Conservation (phyloP, 2,797 vertebrate genomes). For the Sebastes aleutianus region DNA sequence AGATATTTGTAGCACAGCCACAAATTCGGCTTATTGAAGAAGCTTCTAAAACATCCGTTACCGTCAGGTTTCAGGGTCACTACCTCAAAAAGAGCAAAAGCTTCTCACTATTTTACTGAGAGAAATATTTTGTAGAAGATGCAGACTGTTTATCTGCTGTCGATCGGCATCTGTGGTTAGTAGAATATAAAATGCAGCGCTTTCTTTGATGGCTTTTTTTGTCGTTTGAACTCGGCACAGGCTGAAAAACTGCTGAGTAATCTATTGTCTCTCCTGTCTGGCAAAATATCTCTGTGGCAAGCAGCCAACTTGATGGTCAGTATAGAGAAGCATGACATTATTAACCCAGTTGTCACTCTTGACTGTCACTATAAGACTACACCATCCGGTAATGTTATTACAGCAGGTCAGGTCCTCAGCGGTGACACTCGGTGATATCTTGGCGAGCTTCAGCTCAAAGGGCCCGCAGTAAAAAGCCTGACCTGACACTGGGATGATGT, state of each 20-base stretch:
- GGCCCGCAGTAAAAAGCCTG: slow-evolving; percentile 13
- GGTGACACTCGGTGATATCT: slow-evolving; percentile 10
- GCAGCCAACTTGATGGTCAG: slow-evolving; percentile 18
- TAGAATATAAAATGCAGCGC: background rate
- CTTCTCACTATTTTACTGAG: background rate
- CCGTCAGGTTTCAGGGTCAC: background rate
- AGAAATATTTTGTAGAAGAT: background rate
- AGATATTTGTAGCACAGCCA: background rate
- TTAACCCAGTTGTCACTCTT: slow-evolving; percentile 30
- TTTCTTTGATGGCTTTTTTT: background rate
- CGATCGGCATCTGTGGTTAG: background rate
- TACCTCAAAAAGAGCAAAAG: background rate
- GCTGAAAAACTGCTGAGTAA: slow-evolving; percentile 2
- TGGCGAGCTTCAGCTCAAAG: slow-evolving; percentile 23
- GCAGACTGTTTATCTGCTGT: background rate
- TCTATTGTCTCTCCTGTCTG: background rate
- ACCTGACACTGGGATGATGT: slow-evolving; percentile 22
- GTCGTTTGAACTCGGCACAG: background rate
- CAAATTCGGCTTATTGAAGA: background rate
- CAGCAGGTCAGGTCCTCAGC: slow-evolving; percentile 37
- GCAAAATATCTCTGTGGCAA: slow-evolving; percentile 1
- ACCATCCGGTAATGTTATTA: slow-evolving; percentile 32
- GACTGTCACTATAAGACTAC: slow-evolving; percentile 27
- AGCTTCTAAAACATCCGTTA: background rate
- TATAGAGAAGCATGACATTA: slow-evolving; percentile 10